A percentile compares a stretch with the other conserved stretches of the same genome.
Conservation (phyloP, 1,140 invertebrate species). For the Wiebesia pumilae region DNA sequence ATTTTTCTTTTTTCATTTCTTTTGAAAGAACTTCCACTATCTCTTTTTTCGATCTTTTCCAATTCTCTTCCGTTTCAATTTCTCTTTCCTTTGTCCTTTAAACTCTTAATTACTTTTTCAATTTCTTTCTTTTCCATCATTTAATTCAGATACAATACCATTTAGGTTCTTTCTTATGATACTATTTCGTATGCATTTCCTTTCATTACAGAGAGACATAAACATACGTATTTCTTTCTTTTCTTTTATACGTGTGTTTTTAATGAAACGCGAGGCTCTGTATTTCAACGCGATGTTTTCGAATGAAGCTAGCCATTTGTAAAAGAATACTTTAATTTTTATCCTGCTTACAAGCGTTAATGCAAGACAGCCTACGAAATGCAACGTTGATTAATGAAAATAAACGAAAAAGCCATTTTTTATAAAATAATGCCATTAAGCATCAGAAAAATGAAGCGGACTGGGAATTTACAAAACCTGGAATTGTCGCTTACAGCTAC, state of each 20-base stretch:
- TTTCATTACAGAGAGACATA: not conserved
- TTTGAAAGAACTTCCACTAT: not conserved
- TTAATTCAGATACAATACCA: not conserved
- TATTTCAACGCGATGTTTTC: too few species aligned
- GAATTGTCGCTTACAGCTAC: too few species aligned
- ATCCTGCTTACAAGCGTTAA: too few species aligned
- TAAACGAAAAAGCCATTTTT: too few species aligned
- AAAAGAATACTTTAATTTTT: too few species aligned
- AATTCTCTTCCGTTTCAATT: conserved; percentile 15
- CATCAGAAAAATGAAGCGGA: too few species aligned
- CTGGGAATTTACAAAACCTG: too few species aligned
- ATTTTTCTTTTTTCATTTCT: not conserved
- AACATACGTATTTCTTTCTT: not conserved
- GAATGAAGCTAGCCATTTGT: too few species aligned
- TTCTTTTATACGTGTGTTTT: not conserved
- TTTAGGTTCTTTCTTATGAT: not conserved
- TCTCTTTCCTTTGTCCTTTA: conserved; percentile 1
- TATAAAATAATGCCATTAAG: too few species aligned
- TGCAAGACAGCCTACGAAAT: too few species aligned
- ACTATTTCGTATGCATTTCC: not conserved
- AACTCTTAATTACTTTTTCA: conserved; percentile 22
- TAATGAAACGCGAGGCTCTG: too few species aligned
- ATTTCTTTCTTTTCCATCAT: conserved; percentile 2
- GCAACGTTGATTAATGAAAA: too few species aligned
- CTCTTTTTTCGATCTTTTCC: not conserved